A percentile compares a stretch with the other conserved stretches of the same genome.
Conservation (phyloP, 2,888 invertebrate species). For the Dorcus parallelipipedus region DNA sequence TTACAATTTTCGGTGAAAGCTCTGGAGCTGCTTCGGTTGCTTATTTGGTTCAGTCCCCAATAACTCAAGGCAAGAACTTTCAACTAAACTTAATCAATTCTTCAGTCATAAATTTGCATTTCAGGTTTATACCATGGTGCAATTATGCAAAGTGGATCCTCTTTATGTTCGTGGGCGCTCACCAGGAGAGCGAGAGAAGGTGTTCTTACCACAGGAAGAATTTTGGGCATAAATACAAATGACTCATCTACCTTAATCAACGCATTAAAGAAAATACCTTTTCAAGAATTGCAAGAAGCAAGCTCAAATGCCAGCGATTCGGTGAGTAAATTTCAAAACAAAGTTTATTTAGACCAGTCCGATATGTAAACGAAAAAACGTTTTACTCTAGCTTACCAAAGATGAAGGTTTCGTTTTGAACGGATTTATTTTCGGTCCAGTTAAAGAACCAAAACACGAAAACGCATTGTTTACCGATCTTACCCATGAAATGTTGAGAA, state of each 20-base stretch:
- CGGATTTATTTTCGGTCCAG: slow-evolving; percentile 4
- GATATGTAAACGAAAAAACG: not conserved
- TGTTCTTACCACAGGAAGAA: slow-evolving; percentile 21
- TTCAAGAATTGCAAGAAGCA: not conserved
- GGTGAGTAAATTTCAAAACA: not conserved
- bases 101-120: not conserved
- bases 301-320: not conserved
- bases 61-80: slow-evolving; percentile 1
- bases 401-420: not conserved
- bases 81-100: not conserved
- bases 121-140: slow-evolving; percentile 11
- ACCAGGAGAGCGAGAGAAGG: slow-evolving; percentile 19
- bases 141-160: slow-evolving; percentile 11
- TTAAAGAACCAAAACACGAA: not conserved
- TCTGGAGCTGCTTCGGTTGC: slow-evolving; percentile 12
- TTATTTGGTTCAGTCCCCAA: slow-evolving; percentile 6
- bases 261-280: slow-evolving; percentile 23
- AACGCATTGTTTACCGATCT: not conserved
- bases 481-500: slow-evolving; percentile 3
- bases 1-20: slow-evolving; percentile 11
- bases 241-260: slow-evolving; percentile 19
- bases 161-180: slow-evolving; percentile 9
- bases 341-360: not conserved
- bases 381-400: not conserved
- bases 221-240: not conserved